Percentiles rank a stretch among this genome's conserved stretches.
These are phyloP conservation scores for Ornithorhynchus anatinus DNA, from an alignment of 2,113 vertebrate species.

Conservation along the genomic window DNA sequence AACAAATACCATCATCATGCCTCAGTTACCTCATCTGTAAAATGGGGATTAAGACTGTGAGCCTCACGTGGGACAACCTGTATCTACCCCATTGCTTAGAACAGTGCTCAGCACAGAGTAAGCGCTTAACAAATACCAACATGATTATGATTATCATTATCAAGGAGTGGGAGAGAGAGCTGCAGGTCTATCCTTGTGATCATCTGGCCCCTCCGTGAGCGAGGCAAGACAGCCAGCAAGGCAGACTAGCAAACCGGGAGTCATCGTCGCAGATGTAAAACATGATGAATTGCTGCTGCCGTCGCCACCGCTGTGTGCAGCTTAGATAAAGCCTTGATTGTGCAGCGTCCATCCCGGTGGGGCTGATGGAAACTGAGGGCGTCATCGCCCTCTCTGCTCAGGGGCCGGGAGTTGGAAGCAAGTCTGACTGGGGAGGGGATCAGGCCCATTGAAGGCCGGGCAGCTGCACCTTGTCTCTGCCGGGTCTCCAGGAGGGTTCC, in stretches of 20 bases:
- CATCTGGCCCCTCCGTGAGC: too few species aligned
- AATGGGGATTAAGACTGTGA: too few species aligned
- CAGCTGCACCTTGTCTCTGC: background rate
- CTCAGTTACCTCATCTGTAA: too few species aligned
- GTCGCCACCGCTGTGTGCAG: slow-evolving; percentile 74
- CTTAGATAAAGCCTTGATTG: slow-evolving; percentile 76
- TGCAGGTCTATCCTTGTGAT: too few species aligned
- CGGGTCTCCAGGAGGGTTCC: background rate
- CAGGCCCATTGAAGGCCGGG: background rate
- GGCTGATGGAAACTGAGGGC: slow-evolving; percentile 63
- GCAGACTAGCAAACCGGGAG: background rate
- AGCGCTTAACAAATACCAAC: too few species aligned
- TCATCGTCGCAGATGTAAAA: slow-evolving; percentile 53
- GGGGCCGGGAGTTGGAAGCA: slow-evolving; percentile 53
- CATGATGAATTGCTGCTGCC: slow-evolving; percentile 69
- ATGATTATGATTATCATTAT: too few species aligned
- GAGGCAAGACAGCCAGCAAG: background rate
- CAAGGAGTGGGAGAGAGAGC: too few species aligned
- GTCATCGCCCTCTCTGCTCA: slow-evolving; percentile 56
- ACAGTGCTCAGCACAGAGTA: too few species aligned
- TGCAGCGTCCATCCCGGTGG: slow-evolving; percentile 68
- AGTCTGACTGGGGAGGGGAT: slow-evolving; percentile 46
- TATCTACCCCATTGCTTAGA: too few species aligned
- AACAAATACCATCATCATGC: too few species aligned
- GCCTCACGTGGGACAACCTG: too few species aligned